phyloP scores from a whole-genome alignment of 2,888 invertebrate genomes.

The Papilio elwesi region DNA sequence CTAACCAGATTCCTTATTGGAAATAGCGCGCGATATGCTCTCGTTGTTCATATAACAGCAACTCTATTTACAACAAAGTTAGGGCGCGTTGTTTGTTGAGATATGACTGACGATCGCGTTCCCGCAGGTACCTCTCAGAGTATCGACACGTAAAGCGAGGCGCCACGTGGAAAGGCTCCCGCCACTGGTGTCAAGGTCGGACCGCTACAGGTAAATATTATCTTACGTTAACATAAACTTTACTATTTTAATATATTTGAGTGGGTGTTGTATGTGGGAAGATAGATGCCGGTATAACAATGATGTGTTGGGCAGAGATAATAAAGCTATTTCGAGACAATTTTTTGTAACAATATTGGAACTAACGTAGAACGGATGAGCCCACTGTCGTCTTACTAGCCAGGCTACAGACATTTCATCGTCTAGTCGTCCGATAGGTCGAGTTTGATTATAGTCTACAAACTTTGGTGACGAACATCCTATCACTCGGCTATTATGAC shows the following conservation, averaged over 20 bases:
- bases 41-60: conserved; percentile 2
- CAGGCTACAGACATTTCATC: too few relatives aligned
- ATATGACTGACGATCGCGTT: conserved; percentile 9
- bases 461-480: too few relatives aligned
- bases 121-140: conserved; percentile 93
- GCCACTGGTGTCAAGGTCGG: conserved; percentile 89
- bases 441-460: too few relatives aligned
- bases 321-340: too few relatives aligned
- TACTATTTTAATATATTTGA: background rate
- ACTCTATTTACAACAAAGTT: background rate
- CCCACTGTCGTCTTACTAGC: too few relatives aligned
- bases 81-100: conserved; percentile 17
- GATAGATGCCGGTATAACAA: background rate
- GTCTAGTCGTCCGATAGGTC: too few relatives aligned
- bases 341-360: too few relatives aligned
- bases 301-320: background rate
- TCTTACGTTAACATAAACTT: background rate
- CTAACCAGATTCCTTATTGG: conserved; percentile 18
- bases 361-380: too few relatives aligned
- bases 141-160: conserved; percentile 98
- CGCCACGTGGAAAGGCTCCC: conserved; percentile 96
- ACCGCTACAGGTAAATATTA: conserved; percentile 85
- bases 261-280: background rate
- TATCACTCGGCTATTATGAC: too few relatives aligned
- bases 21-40: conserved; percentile 1